Evolutionary conservation across 2,113 vertebrate genomes (phyloP), one percentile per base, ranked within the genome.

Genomic region (Tyto alba): DNA sequence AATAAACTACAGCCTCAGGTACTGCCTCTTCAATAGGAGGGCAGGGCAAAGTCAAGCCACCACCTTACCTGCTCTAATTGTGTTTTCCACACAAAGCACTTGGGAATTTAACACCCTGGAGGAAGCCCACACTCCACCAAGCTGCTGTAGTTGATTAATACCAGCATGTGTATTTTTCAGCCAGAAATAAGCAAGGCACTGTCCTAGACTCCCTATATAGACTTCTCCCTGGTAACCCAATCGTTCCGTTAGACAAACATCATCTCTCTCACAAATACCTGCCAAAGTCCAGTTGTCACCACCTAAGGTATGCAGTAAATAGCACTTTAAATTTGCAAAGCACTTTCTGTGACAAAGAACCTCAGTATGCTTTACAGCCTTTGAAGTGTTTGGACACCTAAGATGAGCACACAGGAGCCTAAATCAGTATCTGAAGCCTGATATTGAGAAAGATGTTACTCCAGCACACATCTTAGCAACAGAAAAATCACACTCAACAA

Each of bases 171-270:
- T 48, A 23, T 43, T 52, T 81, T 16, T 32, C 48, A 75, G 14
- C 2, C 34, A 89, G 67, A 76, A 91, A 86, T 63, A 76, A 23
- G 17, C 27, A 81, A 82, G 21, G 20, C 34, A 82, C 12, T 62
- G 19, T 57, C n/a, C 52, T 40, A 48, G 71, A 22, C 1, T 48
- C 18, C 26, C 45, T 88, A 60, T 32, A 52, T 16, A 62, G 81
- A 56, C 17, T 43, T 66, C 29, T 30, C 20, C 66, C 40, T 53
- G 16, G 23, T 40, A 29, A 79, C 21, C 5, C 52, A 60, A 10
- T 23, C 0, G 0, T 5, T 73, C 76, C 40, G n/a, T n/a, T 41
- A 64, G 16, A 84, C 29, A 88, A 79, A 40, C 21, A 36, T 11
- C 11, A 3, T 17, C 34, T 45, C 25, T 53, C 57, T 56, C 52